Base-by-base conservation (phyloP, 2,888 invertebrate genomes). In the Parnassius apollo region DNA sequence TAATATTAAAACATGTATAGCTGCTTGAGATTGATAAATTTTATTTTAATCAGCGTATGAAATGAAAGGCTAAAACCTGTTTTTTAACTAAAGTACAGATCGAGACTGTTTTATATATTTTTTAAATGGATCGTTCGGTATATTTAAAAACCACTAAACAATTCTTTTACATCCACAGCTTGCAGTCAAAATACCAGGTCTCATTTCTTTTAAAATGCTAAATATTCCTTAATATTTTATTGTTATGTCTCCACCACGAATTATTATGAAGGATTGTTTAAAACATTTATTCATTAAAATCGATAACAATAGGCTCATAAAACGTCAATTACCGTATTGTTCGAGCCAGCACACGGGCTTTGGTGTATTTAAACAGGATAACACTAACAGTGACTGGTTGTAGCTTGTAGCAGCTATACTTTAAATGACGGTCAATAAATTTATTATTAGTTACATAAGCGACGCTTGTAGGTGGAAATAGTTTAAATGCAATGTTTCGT, bases 271-370 rank as follows among this genome's bases (percentile, higher is more conserved):
- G 59, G 50, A 59, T 50, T 55, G 57, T 54, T 45, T 59, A 46
- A 63, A 59, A 57, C 60, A 67, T 68, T 67, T 57, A 51, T 66
- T 59, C 59, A 64, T 66, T 64, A 67, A 62, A 66, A 67, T 59
- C 57, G 51, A 68, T 66, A 71, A 77, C 76, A 76, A 76, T 76
- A 66, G 72, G 64, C 54, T 64, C 71, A 71, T 76, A 75, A 73
- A 82, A 76, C 72, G 76, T 77, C 80, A 85, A 88, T 82, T 72
- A 76, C 72, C 75, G 83, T 80, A 88, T 88, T 89, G 88, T 89
- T 88, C 78, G 51, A 57, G 44, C 66, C 44, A 65, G 73, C 73
- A 73, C 69, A 68, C 66, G 64, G 66, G 71, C 64, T 66, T 66
- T 68, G 65, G 67, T 66, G 59, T 65, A 65, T 53, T 65, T 64